Evolutionary conservation across 2,888 invertebrate genomes (phyloP).

Genomic region (Thymelicus lineola): DNA sequence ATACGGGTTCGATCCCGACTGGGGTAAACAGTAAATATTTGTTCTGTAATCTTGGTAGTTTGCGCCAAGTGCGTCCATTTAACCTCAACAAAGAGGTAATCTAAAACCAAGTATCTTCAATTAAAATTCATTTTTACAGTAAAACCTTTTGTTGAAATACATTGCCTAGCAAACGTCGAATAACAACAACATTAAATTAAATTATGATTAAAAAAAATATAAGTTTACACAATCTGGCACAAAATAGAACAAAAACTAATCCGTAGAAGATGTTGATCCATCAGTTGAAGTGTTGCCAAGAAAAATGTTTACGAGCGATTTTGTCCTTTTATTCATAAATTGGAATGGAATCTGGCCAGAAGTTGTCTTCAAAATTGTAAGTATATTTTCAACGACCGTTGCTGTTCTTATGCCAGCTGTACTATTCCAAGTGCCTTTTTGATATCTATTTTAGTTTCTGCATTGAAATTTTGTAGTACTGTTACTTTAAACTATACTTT

Average conservation of each 20-base stretch:
- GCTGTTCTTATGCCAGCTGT: slow-evolving; percentile 24
- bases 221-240: neutral
- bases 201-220: slow-evolving; percentile 7
- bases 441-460: slow-evolving; percentile 2
- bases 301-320: slow-evolving; percentile 26
- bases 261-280: slow-evolving; percentile 7
- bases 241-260: slow-evolving; percentile 5
- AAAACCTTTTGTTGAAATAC: neutral
- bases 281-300: slow-evolving; percentile 26
- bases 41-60: no score
- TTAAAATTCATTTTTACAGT: neutral
- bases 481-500: no score
- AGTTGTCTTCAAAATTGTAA: slow-evolving; percentile 23
- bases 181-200: neutral
- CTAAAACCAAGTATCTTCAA: no score
- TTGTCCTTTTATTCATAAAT: slow-evolving; percentile 33
- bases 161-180: no score
- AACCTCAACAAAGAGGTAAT: no score
- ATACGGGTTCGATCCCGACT: no score
- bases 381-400: slow-evolving; percentile 27
- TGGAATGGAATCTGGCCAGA: slow-evolving; percentile 36
- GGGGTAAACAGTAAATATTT: no score
- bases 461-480: neutral
- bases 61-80: no score
- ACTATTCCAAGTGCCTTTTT: slow-evolving; percentile 7